A percentile compares a stretch with the other conserved stretches of the same genome.
Evolutionary conservation across 2,113 vertebrate genomes (phyloP).

Genomic region (Hippoglossus stenolepis): DNA sequence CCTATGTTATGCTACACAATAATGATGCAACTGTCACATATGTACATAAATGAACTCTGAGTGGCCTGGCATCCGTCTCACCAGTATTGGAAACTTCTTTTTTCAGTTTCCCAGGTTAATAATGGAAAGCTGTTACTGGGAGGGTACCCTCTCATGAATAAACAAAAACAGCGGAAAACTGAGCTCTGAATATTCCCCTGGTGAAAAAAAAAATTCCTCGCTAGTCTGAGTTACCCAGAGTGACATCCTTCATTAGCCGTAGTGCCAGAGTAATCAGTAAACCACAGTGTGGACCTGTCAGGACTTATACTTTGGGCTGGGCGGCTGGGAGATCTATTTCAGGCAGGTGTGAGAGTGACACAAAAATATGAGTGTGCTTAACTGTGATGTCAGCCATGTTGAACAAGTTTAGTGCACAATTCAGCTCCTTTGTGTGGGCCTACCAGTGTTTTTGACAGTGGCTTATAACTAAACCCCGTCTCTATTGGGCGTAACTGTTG

Average conservation of each 20-base stretch:
- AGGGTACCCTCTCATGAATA: slow-evolving; percentile 72
- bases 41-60: slow-evolving; percentile 12
- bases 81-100: slow-evolving; percentile 56
- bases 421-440: slow-evolving; percentile 39
- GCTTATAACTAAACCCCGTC: slow-evolving; percentile 8
- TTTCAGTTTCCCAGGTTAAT: slow-evolving; percentile 63
- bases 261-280: slow-evolving; percentile 48
- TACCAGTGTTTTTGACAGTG: slow-evolving; percentile 37
- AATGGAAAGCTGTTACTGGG: slow-evolving; percentile 74
- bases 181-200: slow-evolving; percentile 73
- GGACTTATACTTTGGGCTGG: slow-evolving; percentile 44
- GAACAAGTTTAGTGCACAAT: slow-evolving; percentile 37
- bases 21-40: slow-evolving; percentile 14
- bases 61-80: slow-evolving; percentile 32
- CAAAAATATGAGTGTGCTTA: slow-evolving; percentile 44
- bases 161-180: slow-evolving; percentile 82
- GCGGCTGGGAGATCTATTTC: slow-evolving; percentile 59
- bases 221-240: slow-evolving; percentile 59
- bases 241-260: slow-evolving; percentile 67
- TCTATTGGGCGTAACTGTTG: slow-evolving; percentile 20
- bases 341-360: slow-evolving; percentile 63
- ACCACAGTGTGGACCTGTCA: slow-evolving; percentile 58
- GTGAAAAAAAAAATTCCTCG: slow-evolving; percentile 49
- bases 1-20: slow-evolving; percentile 8
- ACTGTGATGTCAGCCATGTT: slow-evolving; percentile 19